A percentile compares a stretch with the other conserved stretches of the same genome.
phyloP scores from a whole-genome alignment of 2,888 invertebrate species.

The Synergus umbraculus region DNA sequence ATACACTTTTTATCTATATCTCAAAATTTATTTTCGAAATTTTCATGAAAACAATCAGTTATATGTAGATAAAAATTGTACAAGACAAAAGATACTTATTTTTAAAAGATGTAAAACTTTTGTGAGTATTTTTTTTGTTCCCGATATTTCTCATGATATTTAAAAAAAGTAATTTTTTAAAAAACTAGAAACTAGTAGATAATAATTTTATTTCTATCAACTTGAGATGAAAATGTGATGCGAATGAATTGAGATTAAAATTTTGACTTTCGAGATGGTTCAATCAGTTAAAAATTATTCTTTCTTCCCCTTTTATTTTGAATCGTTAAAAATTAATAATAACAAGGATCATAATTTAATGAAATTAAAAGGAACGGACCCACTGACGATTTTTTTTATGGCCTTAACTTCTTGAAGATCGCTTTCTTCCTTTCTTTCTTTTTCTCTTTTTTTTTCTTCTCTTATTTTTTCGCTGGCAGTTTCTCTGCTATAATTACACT shows the following conservation, averaged over 20 bases:
- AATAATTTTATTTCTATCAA: no score
- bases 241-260: not conserved
- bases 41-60: no score
- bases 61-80: no score
- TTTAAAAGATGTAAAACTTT: no score
- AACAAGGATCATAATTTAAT: conserved; percentile 36
- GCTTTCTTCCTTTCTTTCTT: not conserved
- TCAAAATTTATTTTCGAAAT: no score
- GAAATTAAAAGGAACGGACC: conserved; percentile 3
- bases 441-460: not conserved
- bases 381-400: not conserved
- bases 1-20: no score
- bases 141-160: conserved; percentile 4
- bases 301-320: not conserved
- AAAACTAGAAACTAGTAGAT: no score
- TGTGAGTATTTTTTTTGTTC: conserved; percentile 2
- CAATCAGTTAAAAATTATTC: conserved; percentile 30
- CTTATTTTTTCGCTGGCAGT: not conserved
- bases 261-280: not conserved
- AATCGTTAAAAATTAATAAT: conserved; percentile 27
- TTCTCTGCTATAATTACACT: conserved; percentile 35
- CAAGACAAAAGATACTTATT: no score
- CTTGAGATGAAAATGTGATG: no score
- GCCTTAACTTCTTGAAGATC: not conserved
- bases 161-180: no score